Conservation (phyloP, 2,888 invertebrate genomes). For the Oligia latruncula region DNA sequence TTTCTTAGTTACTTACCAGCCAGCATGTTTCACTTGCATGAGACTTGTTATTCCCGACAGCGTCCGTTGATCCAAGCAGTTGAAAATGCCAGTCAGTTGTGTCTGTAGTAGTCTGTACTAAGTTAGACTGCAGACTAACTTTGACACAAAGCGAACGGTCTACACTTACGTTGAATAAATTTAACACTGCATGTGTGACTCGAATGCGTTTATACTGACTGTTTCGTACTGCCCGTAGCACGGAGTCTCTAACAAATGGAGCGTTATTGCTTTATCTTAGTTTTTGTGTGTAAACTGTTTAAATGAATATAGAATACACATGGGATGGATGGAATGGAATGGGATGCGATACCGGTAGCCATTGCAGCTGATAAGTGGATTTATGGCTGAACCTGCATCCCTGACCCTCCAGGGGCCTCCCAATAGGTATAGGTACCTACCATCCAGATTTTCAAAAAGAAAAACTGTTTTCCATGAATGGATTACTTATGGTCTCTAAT, state of each 20-base stretch:
- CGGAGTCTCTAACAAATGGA: conserved; percentile 26
- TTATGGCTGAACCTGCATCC: too few species aligned
- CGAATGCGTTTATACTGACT: conserved; percentile 66
- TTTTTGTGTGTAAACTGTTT: background rate
- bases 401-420: too few species aligned
- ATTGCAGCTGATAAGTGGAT: background rate
- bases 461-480: background rate
- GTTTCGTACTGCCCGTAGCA: conserved; percentile 53
- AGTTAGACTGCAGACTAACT: conserved; percentile 65
- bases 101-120: conserved; percentile 43
- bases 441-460: background rate
- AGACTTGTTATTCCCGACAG: conserved; percentile 16
- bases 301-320: too few species aligned
- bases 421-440: too few species aligned
- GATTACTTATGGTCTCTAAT: background rate
- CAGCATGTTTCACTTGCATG: background rate
- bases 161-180: conserved; percentile 71
- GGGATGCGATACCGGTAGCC: background rate
- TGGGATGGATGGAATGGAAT: background rate
- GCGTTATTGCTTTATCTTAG: background rate
- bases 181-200: conserved; percentile 72
- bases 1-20: background rate
- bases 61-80: conserved; percentile 48
- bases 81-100: conserved; percentile 60
- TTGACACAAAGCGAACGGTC: conserved; percentile 74